Base-by-base conservation (phyloP, 2,797 vertebrate species). In the Rhinichthys osculus region DNA sequence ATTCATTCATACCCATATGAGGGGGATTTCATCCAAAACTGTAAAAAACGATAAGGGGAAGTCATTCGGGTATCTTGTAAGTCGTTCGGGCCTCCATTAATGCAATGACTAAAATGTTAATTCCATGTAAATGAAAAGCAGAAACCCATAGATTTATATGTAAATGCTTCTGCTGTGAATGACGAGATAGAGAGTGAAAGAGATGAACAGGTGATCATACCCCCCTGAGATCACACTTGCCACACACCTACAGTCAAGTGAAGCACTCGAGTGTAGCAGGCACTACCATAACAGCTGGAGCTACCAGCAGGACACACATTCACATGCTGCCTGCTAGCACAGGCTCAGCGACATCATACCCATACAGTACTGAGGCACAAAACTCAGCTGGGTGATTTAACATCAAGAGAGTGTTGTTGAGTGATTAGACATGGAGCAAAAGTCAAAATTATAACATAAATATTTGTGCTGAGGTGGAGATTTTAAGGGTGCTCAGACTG, bases 301-400 rank as follows among this genome's bases (percentile, higher is more conserved):
- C 19, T 74, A 57, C 52, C 71, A 84, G 71, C 73, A 83, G 69
- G 74, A 86, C 42, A 87, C 77, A 76, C 40, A 70, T 30, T 71
- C 69, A 79, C 70, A 84, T 5, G n/a, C 9, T 19, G 7, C 38
- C 72, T 21, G 5, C 73, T 76, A 67, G 64, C 62, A 87, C 59
- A 79, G 66, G 19, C 67, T 38, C 52, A 72, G 79, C n/a, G 38
- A 38, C 42, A 67, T 82, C n/a, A 77, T 54, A 76, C 33, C 21
- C 62, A 57, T 69, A 69, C 19, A 79, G n/a, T 44, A 64, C 38
- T 77, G 47, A 54, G 30, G 33, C 44, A 10, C 5, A 27, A 67
- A 83, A 27, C 10, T 66, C 16, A 40, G 47, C 23, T 79, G 78
- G 19, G 62, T 38, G 42, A 76, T 66, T 77, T 83, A 38, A 17